phyloP scores from a whole-genome alignment of 2,888 invertebrate species.

The Frankliniella intonsa region DNA sequence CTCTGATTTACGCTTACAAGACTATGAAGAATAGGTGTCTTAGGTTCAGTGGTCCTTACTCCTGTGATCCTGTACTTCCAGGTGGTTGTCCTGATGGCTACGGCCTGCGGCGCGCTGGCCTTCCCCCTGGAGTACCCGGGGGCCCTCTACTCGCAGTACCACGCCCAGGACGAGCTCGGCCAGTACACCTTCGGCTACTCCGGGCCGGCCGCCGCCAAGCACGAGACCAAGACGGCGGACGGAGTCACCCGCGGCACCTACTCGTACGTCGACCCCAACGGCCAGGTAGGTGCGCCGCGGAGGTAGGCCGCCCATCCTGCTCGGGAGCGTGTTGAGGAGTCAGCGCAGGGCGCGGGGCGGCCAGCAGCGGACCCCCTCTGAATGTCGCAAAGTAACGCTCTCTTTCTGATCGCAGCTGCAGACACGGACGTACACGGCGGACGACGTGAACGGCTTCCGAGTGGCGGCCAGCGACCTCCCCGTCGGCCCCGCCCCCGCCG shows the following conservation, averaged over 20 bases:
- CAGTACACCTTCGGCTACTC: slow-evolving; percentile 48
- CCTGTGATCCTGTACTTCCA: not conserved
- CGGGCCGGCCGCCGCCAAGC: slow-evolving; percentile 41
- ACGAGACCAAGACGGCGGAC: slow-evolving; percentile 46
- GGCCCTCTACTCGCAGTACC: slow-evolving; percentile 36
- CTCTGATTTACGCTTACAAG: no score
- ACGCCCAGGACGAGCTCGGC: slow-evolving; percentile 47
- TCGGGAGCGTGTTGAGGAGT: no score
- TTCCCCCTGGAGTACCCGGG: slow-evolving; percentile 31
- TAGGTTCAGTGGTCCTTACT: no score
- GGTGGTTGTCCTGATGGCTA: not conserved
- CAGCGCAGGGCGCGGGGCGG: no score
- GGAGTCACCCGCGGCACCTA: slow-evolving; percentile 48
- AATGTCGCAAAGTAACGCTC: no score
- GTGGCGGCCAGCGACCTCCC: slow-evolving; percentile 50
- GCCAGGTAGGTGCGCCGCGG: slow-evolving; percentile 40
- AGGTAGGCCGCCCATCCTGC: no score
- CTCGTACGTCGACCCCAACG: slow-evolving; percentile 48
- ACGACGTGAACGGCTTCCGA: slow-evolving; percentile 48
- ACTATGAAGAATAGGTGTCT: no score
- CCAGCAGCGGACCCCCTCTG: no score
- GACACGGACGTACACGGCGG: slow-evolving; percentile 48
- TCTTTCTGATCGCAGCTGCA: slow-evolving; percentile 39
- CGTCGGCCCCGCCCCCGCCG: slow-evolving; percentile 40
- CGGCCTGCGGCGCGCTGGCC: slow-evolving; percentile 32